Conservation (phyloP, 2,797 vertebrate species). For the Spinibarbus caldwelli region DNA sequence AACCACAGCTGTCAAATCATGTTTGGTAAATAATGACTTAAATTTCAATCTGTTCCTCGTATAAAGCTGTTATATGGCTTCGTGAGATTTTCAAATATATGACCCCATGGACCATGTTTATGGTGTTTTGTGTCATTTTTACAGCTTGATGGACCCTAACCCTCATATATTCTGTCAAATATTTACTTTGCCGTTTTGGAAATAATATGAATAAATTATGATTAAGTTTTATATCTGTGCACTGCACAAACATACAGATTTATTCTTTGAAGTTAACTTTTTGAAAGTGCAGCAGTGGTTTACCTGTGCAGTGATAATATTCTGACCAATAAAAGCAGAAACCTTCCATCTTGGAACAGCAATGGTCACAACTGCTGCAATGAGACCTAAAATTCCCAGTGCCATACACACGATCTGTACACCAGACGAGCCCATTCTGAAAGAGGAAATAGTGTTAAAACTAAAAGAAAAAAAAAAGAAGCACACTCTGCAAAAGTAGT, state of each 20-base stretch:
- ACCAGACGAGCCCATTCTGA: slow-evolving; percentile 75
- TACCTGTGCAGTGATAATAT: slow-evolving; percentile 80
- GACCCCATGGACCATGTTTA: too few species aligned
- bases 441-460: neutral
- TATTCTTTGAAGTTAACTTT: neutral
- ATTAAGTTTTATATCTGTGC: too few species aligned
- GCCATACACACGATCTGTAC: slow-evolving; percentile 76
- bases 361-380: slow-evolving; percentile 75
- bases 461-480: neutral
- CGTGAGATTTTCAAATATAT: too few species aligned
- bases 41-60: too few species aligned
- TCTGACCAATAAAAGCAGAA: slow-evolving; percentile 72
- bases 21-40: too few species aligned
- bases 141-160: neutral
- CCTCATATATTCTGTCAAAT: neutral
- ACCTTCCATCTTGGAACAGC: slow-evolving; percentile 77
- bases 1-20: too few species aligned
- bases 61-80: too few species aligned
- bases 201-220: too few species aligned
- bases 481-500: too few species aligned
- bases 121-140: too few species aligned
- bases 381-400: slow-evolving; percentile 74
- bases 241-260: neutral
- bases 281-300: neutral
- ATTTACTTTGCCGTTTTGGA: neutral